Base-by-base conservation (phyloP, 92 coral and sea anemone species). In the Zoanthus sansibaricus region DNA sequence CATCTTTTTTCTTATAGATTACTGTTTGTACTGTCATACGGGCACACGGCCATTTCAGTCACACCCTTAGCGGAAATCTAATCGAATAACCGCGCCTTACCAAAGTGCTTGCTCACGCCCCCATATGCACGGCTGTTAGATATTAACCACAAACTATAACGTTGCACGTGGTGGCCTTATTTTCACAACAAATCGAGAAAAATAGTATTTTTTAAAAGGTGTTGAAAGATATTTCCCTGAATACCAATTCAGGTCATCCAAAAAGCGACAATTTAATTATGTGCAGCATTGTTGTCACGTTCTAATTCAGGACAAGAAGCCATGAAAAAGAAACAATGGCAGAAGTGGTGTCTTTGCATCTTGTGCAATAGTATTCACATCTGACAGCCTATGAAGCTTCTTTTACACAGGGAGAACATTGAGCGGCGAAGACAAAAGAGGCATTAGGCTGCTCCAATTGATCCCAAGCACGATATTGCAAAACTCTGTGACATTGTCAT, bases 201-300 rank as follows among this genome's bases (percentile, higher is more conserved):
- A 37, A 37, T 37, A 37, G 42, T 37, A 37, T 37, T 37, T 37
- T 37, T 37, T 37, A 37, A 9, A 44, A 37, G 59, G 56, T 74
- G 78, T 74, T 74, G 78, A 74, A 74, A 74, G 78, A 74, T 46
- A 74, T 74, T 74, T 18, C 30, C 78, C 78, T 30, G 15, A 72
- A 72, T 72, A 33, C 77, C 45, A 46, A 37, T 71, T 71, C 44
- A 30, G 37, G 79, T 75, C 79, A 75, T 52, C 37, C 42, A 13
- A 16, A 74, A 74, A 52, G 31, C 49, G 78, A 45, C 59, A 74
- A 21, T 1, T 16, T n/a, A 46, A 9, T 9, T 16, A 25, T 30
- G 64, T 75, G 62, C 79, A 75, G 79, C 62, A 46, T 48, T 37
- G 42, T 46, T 16, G 17, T 25, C 78, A 74, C 10, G 30, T 46